Conservation (phyloP, 92 coral and sea anemone genomes). For the Bergia puertoricense region DNA sequence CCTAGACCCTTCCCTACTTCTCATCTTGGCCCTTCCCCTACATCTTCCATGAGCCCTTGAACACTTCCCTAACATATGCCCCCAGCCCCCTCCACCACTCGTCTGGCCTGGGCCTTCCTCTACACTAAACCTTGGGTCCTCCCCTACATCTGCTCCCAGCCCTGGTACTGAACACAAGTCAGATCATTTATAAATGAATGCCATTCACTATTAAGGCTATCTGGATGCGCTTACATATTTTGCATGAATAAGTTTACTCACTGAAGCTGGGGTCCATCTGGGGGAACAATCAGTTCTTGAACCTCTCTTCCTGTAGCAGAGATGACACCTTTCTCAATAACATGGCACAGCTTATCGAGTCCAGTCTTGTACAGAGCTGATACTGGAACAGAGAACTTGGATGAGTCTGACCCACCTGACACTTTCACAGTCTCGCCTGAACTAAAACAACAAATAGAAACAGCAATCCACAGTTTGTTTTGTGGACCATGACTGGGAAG, state of each 20-base stretch:
- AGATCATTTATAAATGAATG: neutral
- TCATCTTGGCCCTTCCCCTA: too few relatives aligned
- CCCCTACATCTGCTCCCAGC: neutral
- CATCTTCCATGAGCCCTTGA: too few relatives aligned
- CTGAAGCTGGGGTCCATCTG: constrained; percentile 96
- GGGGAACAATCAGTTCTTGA: constrained; percentile 74
- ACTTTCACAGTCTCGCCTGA: constrained; percentile 37
- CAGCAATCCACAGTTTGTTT: neutral
- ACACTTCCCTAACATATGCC: too few relatives aligned
- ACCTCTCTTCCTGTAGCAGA: constrained; percentile 80
- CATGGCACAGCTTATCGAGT: constrained; percentile 62
- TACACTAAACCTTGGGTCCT: too few relatives aligned
- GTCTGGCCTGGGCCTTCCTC: too few relatives aligned
- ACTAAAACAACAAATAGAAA: neutral
- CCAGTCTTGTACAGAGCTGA: constrained; percentile 90
- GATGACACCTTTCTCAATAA: constrained; percentile 75
- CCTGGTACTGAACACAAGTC: neutral
- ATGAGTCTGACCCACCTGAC: neutral
- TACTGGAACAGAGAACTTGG: constrained; percentile 29
- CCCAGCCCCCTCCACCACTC: too few relatives aligned
- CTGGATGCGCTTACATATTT: neutral
- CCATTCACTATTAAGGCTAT: neutral
- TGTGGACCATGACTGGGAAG: too few relatives aligned
- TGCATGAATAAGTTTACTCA: constrained; percentile 12
- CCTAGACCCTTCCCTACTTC: too few relatives aligned